Base-by-base conservation (phyloP, 35 echinoderm and acorn worm species). In the Strongylocentrotus purpuratus region DNA sequence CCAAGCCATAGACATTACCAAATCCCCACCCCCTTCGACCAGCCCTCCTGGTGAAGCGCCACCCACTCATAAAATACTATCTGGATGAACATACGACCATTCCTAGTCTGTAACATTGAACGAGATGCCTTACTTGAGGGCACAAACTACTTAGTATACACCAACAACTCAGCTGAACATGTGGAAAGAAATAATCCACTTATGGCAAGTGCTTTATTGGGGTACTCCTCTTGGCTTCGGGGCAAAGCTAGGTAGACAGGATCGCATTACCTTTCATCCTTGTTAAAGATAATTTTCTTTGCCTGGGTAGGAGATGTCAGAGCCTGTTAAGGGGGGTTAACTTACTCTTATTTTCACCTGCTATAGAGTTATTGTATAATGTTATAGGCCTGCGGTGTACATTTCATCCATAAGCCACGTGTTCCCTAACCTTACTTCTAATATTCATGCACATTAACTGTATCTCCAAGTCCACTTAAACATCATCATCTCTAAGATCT, bases 121-220 rank as follows among this genome's bases (percentile, higher is more conserved):
- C 20, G 65, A 78, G 65, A 78, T 78, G 65, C 65, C 65, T 78
- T 78, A 78, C 87, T 87, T 5, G 87, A 10, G 45, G 87, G 33
- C 87, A 89, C 5, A 45, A 33, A 89, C 87, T 89, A 89, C 87
- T 89, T 46, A 89, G 32, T 45, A 89, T 46, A 89, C 87, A 89
- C 87, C 87, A 89, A 89, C 87, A 89, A 89, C 87, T 89, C 87
- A 45, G 32, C 32, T 89, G 87, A 18, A 31, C 87, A 46, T 46
- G 87, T 89, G 45, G 87, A 46, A 33, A 89, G 87, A 89, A 46
- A 89, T 89, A 89, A 89, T 89, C 87, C 87, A 89, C 87, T 89
- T 89, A 89, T 46, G 15, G 32, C 33, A 46, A 89, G 32, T 89
- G 87, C 45, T 89, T 89, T 89, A 89, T 89, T 89, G 87, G 87